Conservation (phyloP, 2,113 vertebrate species). For the Ctenomys sociabilis region DNA sequence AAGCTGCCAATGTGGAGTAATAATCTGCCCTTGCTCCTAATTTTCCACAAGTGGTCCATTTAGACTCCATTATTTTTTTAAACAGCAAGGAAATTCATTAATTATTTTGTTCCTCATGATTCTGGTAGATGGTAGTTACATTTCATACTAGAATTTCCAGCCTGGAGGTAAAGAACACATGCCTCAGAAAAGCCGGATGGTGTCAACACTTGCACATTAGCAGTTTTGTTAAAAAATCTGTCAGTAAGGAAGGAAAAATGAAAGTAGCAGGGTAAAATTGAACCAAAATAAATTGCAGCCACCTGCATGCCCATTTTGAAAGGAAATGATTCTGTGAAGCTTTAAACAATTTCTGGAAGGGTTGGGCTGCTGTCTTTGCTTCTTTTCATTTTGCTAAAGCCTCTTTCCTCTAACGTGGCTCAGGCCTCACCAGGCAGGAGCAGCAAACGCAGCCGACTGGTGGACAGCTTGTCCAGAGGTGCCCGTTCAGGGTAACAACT, state of each 20-base stretch:
- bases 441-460: slow-evolving; percentile 27
- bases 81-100: background rate
- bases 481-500: background rate
- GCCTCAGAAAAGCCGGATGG: background rate
- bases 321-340: slow-evolving; percentile 66
- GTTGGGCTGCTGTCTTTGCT: slow-evolving; percentile 18
- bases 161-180: background rate
- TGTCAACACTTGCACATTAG: slow-evolving; percentile 57
- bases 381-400: slow-evolving; percentile 31
- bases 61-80: background rate
- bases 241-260: background rate
- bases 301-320: slow-evolving; percentile 71
- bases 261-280: slow-evolving; percentile 58
- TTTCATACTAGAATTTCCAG: slow-evolving; percentile 72
- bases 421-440: background rate
- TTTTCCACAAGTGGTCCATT: background rate
- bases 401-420: slow-evolving; percentile 22
- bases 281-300: slow-evolving; percentile 80
- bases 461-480: background rate
- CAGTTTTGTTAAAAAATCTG: slow-evolving; percentile 62
- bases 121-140: slow-evolving; percentile 62
- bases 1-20: slow-evolving; percentile 63
- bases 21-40: slow-evolving; percentile 46
- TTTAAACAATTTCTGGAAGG: slow-evolving; percentile 69
- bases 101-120: slow-evolving; percentile 48